Evolutionary conservation across 1,140 invertebrate species (phyloP).

Genomic region (Archivesica marissinica): DNA sequence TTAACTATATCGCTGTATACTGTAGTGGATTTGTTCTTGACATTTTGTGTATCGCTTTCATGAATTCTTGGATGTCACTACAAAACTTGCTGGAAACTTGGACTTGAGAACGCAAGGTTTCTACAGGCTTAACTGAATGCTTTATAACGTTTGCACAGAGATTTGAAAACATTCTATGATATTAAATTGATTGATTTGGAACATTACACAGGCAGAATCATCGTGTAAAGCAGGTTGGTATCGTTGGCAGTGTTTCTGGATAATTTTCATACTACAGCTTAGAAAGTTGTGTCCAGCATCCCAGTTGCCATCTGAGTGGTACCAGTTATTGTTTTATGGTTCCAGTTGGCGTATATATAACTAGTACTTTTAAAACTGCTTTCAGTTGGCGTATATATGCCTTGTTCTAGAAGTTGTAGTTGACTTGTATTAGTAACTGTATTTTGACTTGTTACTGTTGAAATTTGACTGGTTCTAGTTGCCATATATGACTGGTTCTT

Average conservation of each 20-base stretch:
- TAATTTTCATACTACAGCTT: too few species aligned
- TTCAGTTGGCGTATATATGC: too few species aligned
- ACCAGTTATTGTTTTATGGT: neutral
- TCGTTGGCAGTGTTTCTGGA: neutral
- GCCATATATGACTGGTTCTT: neutral
- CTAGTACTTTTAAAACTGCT: too few species aligned
- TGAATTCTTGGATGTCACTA: neutral
- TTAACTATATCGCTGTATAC: neutral
- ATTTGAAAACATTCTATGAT: slow-evolving; percentile 8
- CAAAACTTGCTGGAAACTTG: neutral
- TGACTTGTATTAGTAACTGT: neutral
- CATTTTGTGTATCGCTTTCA: neutral
- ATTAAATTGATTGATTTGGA: neutral
- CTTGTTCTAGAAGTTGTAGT: too few species aligned
- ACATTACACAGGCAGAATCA: neutral
- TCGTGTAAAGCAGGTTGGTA: too few species aligned
- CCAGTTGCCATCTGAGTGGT: neutral
- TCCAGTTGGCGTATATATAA: too few species aligned
- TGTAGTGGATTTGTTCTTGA: neutral
- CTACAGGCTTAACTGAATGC: too few species aligned
- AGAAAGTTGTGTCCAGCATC: too few species aligned
- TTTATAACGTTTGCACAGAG: neutral
- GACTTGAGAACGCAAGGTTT: neutral
- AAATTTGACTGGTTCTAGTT: neutral
- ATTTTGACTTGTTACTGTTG: neutral